Conservation (phyloP, 2,797 vertebrate species). For the Loris lydekkerianus region DNA sequence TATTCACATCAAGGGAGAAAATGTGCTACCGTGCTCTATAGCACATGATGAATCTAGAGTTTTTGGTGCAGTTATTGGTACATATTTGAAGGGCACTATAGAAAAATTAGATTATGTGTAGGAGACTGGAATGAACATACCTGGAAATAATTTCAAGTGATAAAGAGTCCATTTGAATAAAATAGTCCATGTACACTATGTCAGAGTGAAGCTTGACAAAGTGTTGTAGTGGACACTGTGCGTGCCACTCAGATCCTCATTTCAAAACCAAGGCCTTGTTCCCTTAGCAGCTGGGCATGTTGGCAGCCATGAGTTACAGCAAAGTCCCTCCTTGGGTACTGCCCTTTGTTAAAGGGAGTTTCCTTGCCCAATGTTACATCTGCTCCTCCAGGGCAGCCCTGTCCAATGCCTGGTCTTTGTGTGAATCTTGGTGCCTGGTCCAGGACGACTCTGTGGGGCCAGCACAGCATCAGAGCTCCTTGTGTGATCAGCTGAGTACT, state of each 20-base stretch:
- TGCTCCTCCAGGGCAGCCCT: background rate
- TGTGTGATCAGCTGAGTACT: background rate
- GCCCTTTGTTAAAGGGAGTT: background rate
- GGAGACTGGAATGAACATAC: background rate
- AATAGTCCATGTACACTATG: background rate
- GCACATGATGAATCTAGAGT: background rate
- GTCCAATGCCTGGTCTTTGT: background rate
- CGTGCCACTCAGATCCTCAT: background rate
- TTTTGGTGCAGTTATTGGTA: background rate
- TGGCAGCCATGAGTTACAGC: background rate
- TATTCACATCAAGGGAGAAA: background rate
- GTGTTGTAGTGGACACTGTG: background rate
- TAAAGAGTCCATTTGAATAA: slow-evolving; percentile 6
- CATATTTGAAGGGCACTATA: background rate
- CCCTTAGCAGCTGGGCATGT: background rate
- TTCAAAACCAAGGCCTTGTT: background rate
- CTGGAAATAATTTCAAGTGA: background rate
- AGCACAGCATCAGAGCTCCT: background rate
- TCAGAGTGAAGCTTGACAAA: background rate
- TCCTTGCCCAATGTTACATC: background rate
- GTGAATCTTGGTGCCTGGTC: background rate
- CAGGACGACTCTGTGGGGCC: background rate
- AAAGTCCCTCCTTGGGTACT: background rate
- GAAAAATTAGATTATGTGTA: background rate
- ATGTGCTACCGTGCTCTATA: background rate